These are phyloP conservation scores for Bos javanicus DNA, from an alignment of 2,113 vertebrate genomes.

Conservation along the genomic window DNA sequence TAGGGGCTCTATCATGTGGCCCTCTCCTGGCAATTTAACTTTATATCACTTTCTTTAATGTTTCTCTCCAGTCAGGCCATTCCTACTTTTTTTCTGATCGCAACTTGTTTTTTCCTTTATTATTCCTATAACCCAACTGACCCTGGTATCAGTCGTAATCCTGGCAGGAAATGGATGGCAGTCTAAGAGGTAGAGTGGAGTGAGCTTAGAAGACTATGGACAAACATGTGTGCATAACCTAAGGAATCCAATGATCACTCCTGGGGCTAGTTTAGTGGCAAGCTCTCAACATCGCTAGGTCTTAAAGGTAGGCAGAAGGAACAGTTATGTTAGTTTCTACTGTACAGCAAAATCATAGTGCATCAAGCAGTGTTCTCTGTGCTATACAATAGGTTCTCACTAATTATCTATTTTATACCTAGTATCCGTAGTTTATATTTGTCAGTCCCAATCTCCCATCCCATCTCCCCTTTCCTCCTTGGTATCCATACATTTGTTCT, in stretches of 20 bases:
- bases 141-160: background rate
- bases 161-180: background rate
- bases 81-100: background rate
- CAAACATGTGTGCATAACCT: background rate
- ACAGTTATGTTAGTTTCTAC: background rate
- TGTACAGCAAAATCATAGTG: background rate
- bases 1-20: background rate
- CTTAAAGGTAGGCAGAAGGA: background rate
- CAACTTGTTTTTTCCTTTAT: background rate
- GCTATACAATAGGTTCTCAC: background rate
- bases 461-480: background rate
- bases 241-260: background rate
- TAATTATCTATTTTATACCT: background rate
- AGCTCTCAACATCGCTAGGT: background rate
- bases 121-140: background rate
- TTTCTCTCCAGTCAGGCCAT: background rate
- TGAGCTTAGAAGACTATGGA: background rate
- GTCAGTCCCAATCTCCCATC: background rate
- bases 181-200: background rate
- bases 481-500: background rate
- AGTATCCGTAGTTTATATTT: background rate
- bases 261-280: background rate
- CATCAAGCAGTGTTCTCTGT: background rate
- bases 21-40: background rate
- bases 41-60: background rate